Percentiles rank a stretch among this genome's conserved stretches.
These are phyloP conservation scores for Coenonympha arcania DNA, from an alignment of 2,888 invertebrate species.

Conservation along the genomic window DNA sequence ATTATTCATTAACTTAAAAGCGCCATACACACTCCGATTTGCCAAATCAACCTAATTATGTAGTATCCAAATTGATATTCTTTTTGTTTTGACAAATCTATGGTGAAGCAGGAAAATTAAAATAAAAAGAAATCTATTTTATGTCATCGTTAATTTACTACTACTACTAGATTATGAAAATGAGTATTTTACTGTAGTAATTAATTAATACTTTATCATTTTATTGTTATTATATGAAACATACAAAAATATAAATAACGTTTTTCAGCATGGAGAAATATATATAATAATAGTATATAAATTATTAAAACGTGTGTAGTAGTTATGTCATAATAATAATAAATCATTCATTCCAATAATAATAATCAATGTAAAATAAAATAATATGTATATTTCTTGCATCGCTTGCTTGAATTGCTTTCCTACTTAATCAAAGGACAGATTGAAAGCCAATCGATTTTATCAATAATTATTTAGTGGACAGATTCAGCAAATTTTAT, in stretches of 20 bases:
- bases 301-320: slow-evolving; percentile 6
- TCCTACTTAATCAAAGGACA: background rate
- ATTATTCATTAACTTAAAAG: background rate
- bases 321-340: background rate
- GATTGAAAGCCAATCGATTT: too few relatives aligned
- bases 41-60: background rate
- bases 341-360: background rate
- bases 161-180: slow-evolving; percentile 20
- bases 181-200: slow-evolving; percentile 27
- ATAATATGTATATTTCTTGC: background rate
- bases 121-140: slow-evolving; percentile 4
- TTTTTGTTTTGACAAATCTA: slow-evolving; percentile 1
- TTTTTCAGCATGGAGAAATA: slow-evolving; percentile 8
- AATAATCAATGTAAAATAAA: background rate
- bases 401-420: too few relatives aligned
- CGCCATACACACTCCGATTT: slow-evolving; percentile 5
- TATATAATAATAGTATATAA: slow-evolving; percentile 10
- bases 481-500: slow-evolving; percentile 2
- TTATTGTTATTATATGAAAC: slow-evolving; percentile 23
- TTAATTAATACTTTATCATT: slow-evolving; percentile 19
- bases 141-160: background rate
- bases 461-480: background rate
- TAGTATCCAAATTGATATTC: background rate
- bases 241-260: slow-evolving; percentile 31
- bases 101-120: background rate